A percentile compares a stretch with the other conserved stretches of the same genome.
phyloP scores from a whole-genome alignment of 2,797 vertebrate genomes.

The Neosilurus mollespiculum region DNA sequence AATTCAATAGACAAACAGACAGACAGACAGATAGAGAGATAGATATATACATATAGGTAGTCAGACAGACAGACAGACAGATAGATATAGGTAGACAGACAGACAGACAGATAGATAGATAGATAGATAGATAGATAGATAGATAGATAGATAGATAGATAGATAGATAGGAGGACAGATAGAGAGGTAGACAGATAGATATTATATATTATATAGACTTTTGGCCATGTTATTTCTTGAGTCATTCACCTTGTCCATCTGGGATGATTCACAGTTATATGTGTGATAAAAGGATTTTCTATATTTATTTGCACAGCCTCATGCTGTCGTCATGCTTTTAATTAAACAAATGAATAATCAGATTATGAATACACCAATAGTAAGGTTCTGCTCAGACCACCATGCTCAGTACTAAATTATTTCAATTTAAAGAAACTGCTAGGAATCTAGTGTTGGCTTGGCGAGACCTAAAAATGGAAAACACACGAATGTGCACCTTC shows the following conservation, averaged over 20 bases:
- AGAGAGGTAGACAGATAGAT: no score
- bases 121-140: neutral
- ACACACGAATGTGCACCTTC: constrained; percentile 20
- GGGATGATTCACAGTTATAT: neutral
- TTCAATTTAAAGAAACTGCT: constrained; percentile 11
- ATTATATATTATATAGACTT: no score
- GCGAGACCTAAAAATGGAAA: constrained; percentile 30
- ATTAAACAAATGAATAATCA: neutral
- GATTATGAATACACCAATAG: neutral
- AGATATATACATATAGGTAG: neutral
- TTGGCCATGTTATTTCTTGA: no score
- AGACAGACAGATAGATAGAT: neutral
- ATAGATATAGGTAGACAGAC: neutral
- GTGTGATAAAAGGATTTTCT: neutral
- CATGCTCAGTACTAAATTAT: constrained; percentile 5
- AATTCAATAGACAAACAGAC: neutral
- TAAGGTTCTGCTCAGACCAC: constrained; percentile 7
- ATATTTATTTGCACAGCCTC: no score
- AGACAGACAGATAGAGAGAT: no score
- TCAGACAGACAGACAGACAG: no score
- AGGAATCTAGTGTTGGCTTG: constrained; percentile 30
- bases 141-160: no score
- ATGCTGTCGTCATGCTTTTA: neutral
- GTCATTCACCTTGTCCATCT: neutral
- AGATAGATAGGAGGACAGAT: no score